Conservation (phyloP, 1,140 invertebrate species). For the Macrobrachium rosenbergii region DNA sequence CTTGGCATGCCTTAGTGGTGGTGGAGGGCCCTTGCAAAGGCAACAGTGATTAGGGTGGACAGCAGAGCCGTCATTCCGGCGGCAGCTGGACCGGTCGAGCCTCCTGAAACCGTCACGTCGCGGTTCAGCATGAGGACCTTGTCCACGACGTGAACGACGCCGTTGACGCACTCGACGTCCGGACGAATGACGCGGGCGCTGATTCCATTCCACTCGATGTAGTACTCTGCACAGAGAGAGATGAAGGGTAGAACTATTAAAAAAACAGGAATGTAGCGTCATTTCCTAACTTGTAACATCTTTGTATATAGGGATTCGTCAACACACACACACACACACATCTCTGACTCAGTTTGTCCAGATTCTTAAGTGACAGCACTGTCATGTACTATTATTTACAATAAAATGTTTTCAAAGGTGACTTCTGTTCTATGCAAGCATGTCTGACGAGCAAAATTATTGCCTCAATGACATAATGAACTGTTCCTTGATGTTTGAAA, state of each 20-base stretch:
- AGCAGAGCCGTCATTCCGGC: conserved; percentile 32
- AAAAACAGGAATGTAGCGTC: too few species aligned
- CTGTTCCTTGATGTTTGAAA: too few species aligned
- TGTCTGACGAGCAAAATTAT: too few species aligned
- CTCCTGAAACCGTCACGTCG: conserved; percentile 82
- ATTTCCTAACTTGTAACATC: too few species aligned
- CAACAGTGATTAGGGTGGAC: conserved; percentile 45
- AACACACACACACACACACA: too few species aligned
- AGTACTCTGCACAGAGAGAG: conserved; percentile 77
- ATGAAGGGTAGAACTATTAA: conserved; percentile 28
- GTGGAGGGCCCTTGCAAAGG: conserved; percentile 46
- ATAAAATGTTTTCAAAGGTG: too few species aligned
- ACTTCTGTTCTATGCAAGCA: too few species aligned
- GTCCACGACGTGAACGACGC: conserved; percentile 93
- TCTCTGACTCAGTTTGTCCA: too few species aligned
- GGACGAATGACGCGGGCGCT: conserved; percentile 87
- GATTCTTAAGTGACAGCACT: too few species aligned
- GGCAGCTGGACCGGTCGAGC: conserved; percentile 9
- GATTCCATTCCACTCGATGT: conserved; percentile 85
- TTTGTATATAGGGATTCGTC: too few species aligned
- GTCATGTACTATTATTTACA: too few species aligned
- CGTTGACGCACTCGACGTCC: conserved; percentile 92
- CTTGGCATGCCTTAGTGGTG: conserved; percentile 29
- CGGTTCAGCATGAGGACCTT: conserved; percentile 83
- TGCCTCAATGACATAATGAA: too few species aligned